Percentiles rank a stretch among this genome's conserved stretches.
phyloP scores from a whole-genome alignment of 1,140 invertebrate genomes.

The Hyphantria cunea region DNA sequence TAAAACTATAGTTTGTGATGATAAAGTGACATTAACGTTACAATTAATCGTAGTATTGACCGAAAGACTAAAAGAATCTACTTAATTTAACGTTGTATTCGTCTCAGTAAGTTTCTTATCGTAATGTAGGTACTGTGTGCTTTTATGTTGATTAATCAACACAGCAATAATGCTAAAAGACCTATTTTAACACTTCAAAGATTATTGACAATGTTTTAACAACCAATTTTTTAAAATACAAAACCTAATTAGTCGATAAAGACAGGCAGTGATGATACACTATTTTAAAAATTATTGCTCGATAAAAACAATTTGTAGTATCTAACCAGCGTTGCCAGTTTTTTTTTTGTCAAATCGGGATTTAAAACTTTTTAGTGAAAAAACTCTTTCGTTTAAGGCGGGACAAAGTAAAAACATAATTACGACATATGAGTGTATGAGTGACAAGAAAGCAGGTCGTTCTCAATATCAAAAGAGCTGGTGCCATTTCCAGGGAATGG shows the following conservation, averaged over 20 bases:
- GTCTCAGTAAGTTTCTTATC: background rate
- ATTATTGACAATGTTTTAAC: slow-evolving; percentile 12
- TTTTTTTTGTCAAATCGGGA: too few species aligned
- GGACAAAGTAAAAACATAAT: too few species aligned
- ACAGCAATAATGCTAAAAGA: background rate
- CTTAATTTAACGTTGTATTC: slow-evolving; percentile 3
- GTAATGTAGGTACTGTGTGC: too few species aligned
- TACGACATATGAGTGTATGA: too few species aligned
- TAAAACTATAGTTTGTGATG: slow-evolving; percentile 26
- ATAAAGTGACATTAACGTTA: slow-evolving; percentile 17
- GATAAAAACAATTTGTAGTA: slow-evolving; percentile 46
- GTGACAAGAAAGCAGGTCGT: too few species aligned
- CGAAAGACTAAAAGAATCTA: slow-evolving; percentile 21
- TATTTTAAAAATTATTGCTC: slow-evolving; percentile 66
- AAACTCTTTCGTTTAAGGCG: too few species aligned
- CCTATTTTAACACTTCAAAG: background rate
- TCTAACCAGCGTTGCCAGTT: too few species aligned
- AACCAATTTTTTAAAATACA: slow-evolving; percentile 15
- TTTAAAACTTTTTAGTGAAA: too few species aligned
- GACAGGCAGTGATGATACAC: slow-evolving; percentile 62
- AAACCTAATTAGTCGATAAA: slow-evolving; percentile 24
- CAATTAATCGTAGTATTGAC: slow-evolving; percentile 14
- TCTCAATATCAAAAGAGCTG: too few species aligned
- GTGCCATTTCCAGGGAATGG: too few species aligned
- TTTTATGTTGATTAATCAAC: background rate